Percentiles rank a stretch among this genome's conserved stretches.
Evolutionary conservation across 2,113 vertebrate species (phyloP).

Genomic region (Prolemur simus): DNA sequence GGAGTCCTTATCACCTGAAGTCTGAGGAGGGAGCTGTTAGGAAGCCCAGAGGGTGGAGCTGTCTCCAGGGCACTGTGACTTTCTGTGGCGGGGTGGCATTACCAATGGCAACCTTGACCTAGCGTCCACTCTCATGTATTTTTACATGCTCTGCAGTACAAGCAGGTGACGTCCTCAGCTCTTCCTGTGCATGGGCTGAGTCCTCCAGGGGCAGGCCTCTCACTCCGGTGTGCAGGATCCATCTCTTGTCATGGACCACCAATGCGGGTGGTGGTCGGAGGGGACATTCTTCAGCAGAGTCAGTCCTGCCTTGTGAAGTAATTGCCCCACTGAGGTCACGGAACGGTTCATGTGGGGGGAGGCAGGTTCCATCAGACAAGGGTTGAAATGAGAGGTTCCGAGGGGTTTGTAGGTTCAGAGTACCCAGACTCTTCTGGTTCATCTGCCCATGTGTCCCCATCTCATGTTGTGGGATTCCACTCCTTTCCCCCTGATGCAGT

Average conservation of each 20-base stretch:
- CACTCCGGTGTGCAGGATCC: not conserved
- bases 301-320: not conserved
- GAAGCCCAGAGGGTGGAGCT: not conserved
- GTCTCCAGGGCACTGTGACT: not conserved
- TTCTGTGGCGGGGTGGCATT: not conserved
- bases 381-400: not conserved
- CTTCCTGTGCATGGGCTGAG: too few species aligned
- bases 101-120: not conserved
- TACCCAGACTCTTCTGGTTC: not conserved
- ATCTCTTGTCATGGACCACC: not conserved
- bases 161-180: not conserved
- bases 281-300: not conserved
- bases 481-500: not conserved
- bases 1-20: not conserved
- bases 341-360: not conserved
- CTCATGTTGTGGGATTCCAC: not conserved
- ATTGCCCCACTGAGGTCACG: not conserved
- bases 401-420: not conserved
- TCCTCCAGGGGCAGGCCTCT: not conserved
- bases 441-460: not conserved
- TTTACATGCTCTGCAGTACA: not conserved
- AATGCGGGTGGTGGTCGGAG: not conserved
- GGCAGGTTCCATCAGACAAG: not conserved
- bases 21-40: too few species aligned
- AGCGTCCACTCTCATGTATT: not conserved